Evolutionary conservation across 1,140 invertebrate species (phyloP), one percentile per base, ranked within the genome.

Genomic region (Diprion similis): DNA sequence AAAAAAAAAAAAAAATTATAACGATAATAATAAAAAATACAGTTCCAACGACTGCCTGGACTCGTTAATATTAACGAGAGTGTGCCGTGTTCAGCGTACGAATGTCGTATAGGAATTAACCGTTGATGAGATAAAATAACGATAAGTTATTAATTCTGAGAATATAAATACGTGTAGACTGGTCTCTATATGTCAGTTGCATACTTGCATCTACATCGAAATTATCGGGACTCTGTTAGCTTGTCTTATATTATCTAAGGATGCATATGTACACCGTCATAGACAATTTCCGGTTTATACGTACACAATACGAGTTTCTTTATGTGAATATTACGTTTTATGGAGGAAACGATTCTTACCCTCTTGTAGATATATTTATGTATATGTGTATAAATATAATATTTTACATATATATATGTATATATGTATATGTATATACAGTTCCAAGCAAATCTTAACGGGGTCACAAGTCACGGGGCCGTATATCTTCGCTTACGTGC

Each of bases 401-500:
- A 59, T 15, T 59, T 8, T 9, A 9, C 51, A 9, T 59, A 59
- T 59, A 59, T 51, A 51, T 10, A 51, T 51, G 11, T 59, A 59
- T 59, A 13, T 59, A 59, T 13, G 6, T 13, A n/a, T n/a, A n/a
- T n/a, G n/a, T n/a, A n/a, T 17, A 59, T 59, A 59, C 69, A 75
- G 71, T 84, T 83, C 72, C 75, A 81, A 6, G 59, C 75, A 77
- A 84, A 84, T 84, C 77, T 75, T 77, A 75, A 79, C 75, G 77
- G 80, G 85, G 84, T 87, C 85, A 84, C 77, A 81, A 81, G 85
- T 86, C 84, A 78, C 73, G 78, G 51, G n/a, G 51, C 72, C 76
- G 78, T 86, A 85, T 84, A 86, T 86, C 85, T 73, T 17, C 11
- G 11, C n/a, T 15, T 59, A 59, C 51, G 51, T 59, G n/a, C 51